Percentiles rank a stretch among this genome's conserved stretches.
phyloP scores from a whole-genome alignment of 2,113 vertebrate genomes.

The Amia ocellicauda region DNA sequence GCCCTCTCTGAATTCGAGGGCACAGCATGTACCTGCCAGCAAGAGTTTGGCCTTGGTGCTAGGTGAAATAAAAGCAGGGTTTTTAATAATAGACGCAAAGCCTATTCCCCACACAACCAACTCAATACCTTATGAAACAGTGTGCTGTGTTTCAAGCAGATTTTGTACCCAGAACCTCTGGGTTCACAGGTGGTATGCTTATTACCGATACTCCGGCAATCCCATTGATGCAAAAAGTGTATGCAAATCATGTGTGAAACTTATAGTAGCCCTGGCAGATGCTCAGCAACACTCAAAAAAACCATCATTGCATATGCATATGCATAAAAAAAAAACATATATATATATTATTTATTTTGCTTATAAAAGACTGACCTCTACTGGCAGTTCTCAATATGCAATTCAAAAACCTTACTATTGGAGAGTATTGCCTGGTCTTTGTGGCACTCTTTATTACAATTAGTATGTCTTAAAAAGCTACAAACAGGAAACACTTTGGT shows the following conservation, averaged over 20 bases:
- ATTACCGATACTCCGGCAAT: not conserved
- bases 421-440: too few species aligned
- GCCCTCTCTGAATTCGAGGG: too few species aligned
- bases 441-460: too few species aligned
- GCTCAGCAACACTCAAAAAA: conserved; percentile 4
- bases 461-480: too few species aligned
- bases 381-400: conserved; percentile 9
- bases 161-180: not conserved
- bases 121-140: too few species aligned
- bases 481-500: too few species aligned
- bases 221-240: not conserved
- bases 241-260: not conserved
- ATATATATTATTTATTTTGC: conserved; percentile 4
- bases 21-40: too few species aligned
- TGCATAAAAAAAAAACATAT: not conserved
- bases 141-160: not conserved
- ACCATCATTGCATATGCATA: conserved; percentile 4
- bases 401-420: too few species aligned
- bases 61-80: too few species aligned
- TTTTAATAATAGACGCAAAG: too few species aligned
- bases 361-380: conserved; percentile 34
- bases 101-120: too few species aligned
- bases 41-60: too few species aligned
- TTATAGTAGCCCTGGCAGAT: conserved; percentile 1
- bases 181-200: not conserved